phyloP scores from a whole-genome alignment of 2,797 vertebrate species.

The Macropodus opercularis region DNA sequence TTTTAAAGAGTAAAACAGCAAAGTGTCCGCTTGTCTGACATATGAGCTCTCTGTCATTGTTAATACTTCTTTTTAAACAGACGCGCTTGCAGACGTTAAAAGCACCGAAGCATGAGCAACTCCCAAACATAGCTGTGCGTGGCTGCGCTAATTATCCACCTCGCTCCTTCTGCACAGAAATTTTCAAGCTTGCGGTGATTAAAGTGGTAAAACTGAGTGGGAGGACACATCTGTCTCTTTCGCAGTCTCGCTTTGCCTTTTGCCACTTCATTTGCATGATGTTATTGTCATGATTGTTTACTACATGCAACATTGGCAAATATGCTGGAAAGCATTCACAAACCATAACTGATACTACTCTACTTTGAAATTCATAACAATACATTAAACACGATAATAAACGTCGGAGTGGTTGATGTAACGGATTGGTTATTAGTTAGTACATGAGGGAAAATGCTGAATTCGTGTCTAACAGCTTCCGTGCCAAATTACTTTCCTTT shows the following conservation, averaged over 20 bases:
- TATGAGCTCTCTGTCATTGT: too few relatives aligned
- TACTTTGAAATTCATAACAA: not conserved
- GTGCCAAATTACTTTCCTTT: not conserved
- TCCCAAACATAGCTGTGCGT: conserved; percentile 2
- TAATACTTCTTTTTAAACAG: too few relatives aligned
- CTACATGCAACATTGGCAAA: not conserved
- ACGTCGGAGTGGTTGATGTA: too few relatives aligned
- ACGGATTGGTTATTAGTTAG: not conserved
- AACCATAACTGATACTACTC: not conserved
- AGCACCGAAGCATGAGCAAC: not conserved
- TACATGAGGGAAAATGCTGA: not conserved
- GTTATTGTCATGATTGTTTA: not conserved
- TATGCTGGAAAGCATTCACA: not conserved
- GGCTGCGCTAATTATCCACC: conserved; percentile 22
- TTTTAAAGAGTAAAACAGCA: too few relatives aligned
- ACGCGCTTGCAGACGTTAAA: too few relatives aligned
- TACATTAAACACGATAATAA: too few relatives aligned
- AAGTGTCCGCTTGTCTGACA: too few relatives aligned
- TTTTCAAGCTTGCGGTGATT: conserved; percentile 37
- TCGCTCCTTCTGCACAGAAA: conserved; percentile 26
- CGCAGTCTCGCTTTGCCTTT: not conserved
- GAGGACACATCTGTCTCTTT: conserved; percentile 24
- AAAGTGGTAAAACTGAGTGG: conserved; percentile 15
- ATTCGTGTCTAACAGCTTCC: not conserved
- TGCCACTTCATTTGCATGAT: conserved; percentile 1